Conservation (phyloP, 2,113 vertebrate species). For the Nyctibius bracteatus region DNA sequence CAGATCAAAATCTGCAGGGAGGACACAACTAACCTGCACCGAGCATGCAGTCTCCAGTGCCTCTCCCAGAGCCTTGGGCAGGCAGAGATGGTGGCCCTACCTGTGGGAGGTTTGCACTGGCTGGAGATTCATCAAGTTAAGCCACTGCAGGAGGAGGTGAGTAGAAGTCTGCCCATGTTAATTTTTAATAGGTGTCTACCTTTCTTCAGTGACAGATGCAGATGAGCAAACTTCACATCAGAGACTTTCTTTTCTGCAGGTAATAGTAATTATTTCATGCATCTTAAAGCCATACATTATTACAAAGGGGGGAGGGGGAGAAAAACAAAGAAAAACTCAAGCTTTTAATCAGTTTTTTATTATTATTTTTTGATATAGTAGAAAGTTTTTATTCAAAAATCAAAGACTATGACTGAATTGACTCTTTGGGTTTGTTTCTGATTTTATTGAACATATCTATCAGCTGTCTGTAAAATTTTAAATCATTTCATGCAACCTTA, state of each 20-base stretch:
- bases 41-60: neutral
- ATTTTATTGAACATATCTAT: neutral
- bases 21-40: neutral
- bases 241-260: neutral
- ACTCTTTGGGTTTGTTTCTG: neutral
- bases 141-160: neutral
- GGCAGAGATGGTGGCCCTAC: neutral
- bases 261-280: neutral
- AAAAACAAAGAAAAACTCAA: neutral
- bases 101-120: rapidly evolving
- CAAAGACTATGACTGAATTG: neutral
- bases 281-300: neutral
- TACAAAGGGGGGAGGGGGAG: rapidly evolving
- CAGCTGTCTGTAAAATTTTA: neutral
- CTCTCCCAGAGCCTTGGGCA: neutral
- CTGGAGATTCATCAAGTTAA: neutral
- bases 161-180: neutral
- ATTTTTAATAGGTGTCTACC: neutral
- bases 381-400: neutral
- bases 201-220: neutral
- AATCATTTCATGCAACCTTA: neutral
- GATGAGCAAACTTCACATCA: neutral
- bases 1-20: neutral
- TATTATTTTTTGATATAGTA: neutral
- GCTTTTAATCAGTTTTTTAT: neutral